phyloP scores from a whole-genome alignment of 2,113 vertebrate species.

The Eulemur macaco region DNA sequence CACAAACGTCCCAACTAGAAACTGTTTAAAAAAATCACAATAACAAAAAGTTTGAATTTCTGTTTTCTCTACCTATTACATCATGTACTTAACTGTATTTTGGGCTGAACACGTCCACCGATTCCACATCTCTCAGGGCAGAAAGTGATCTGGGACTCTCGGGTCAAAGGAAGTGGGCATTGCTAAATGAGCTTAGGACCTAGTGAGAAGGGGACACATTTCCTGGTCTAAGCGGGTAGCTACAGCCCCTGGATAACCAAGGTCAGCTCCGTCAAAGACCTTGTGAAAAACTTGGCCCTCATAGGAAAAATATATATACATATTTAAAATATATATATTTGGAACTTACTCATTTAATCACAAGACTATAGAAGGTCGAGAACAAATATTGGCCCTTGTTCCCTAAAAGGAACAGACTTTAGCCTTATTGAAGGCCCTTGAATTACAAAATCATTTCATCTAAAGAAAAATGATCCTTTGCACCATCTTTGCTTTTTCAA shows the following conservation, averaged over 20 bases:
- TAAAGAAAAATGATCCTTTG: conserved; percentile 51
- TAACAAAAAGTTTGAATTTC: background rate
- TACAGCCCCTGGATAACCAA: background rate
- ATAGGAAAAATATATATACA: background rate
- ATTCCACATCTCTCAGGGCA: background rate
- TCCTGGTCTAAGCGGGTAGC: background rate
- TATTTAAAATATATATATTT: background rate
- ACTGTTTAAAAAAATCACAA: background rate
- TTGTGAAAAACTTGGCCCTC: background rate
- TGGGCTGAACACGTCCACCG: background rate
- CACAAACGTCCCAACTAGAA: background rate
- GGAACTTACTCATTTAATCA: background rate
- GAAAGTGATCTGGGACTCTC: background rate
- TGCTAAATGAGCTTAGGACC: background rate
- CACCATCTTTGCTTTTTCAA: conserved; percentile 76
- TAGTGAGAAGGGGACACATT: background rate
- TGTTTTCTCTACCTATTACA: background rate
- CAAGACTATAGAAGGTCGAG: background rate
- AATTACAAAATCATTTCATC: conserved; percentile 47
- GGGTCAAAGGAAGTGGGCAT: background rate
- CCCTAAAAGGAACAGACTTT: conserved; percentile 19
- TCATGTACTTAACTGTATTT: background rate
- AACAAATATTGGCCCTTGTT: background rate
- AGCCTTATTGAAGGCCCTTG: conserved; percentile 27
- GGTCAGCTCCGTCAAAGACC: background rate